Percentiles rank a stretch among this genome's conserved stretches.
phyloP scores from a whole-genome alignment of 2,797 vertebrate species.

The Melopsittacus undulatus region DNA sequence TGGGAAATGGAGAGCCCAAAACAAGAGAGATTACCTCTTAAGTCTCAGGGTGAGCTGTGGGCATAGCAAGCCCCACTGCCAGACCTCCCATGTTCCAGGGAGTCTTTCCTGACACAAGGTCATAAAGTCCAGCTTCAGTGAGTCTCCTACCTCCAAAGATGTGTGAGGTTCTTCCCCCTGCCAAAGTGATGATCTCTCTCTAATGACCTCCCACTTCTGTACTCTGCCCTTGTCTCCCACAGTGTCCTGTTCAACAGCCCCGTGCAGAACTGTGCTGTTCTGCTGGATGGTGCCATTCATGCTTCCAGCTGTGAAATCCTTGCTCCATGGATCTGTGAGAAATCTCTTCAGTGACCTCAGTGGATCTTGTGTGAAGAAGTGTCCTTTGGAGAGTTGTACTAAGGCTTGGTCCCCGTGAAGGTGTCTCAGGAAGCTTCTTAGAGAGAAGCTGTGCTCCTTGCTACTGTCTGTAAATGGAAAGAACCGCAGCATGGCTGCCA shows the following conservation, averaged over 20 bases:
- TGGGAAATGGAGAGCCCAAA: not conserved
- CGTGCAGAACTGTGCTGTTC: rapidly evolving
- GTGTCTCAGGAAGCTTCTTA: not conserved
- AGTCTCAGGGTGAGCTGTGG: not conserved
- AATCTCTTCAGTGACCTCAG: not conserved
- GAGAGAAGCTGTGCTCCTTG: not conserved
- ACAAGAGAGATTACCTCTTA: not conserved
- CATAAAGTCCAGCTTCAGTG: not conserved
- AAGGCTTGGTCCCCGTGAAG: not conserved
- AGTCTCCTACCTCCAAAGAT: not conserved
- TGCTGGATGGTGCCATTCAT: rapidly evolving
- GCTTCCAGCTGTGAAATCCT: not conserved
- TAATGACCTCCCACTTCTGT: rapidly evolving
- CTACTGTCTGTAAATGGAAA: not conserved
- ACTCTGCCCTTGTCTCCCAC: not conserved
- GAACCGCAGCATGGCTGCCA: not conserved
- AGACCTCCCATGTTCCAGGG: not conserved
- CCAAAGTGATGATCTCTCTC: not conserved
- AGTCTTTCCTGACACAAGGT: not conserved
- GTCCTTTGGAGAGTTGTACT: not conserved
- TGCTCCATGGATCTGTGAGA: not conserved
- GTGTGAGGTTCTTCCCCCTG: not conserved
- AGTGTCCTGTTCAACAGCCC: not conserved
- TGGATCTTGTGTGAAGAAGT: not conserved
- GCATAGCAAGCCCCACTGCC: not conserved